Percentiles rank a stretch among this genome's conserved stretches.
Evolutionary conservation across 2,113 vertebrate genomes (phyloP).

Genomic region (Zosterops lateralis): DNA sequence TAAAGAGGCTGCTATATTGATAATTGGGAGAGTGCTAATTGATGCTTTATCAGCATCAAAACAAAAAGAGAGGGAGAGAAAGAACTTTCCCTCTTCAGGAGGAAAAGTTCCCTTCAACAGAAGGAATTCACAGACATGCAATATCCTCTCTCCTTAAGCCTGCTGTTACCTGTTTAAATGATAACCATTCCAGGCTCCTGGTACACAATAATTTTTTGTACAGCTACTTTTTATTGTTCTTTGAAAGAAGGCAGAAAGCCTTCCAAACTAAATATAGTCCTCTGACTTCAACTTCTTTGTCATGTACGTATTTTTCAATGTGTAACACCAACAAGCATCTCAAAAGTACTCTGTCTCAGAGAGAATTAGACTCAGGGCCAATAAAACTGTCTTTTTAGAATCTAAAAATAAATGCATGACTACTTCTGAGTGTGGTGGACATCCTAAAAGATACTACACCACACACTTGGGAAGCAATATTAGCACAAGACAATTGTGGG

Average conservation of each 20-base stretch:
- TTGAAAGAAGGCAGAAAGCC: not conserved
- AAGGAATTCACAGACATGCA: not conserved
- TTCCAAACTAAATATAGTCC: not conserved
- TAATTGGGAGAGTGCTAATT: not conserved
- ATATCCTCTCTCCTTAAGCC: not conserved
- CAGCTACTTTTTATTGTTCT: not conserved
- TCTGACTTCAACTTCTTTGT: not conserved
- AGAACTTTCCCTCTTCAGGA: not conserved
- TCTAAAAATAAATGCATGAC: not conserved
- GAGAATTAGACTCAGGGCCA: not conserved
- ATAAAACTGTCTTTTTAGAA: not conserved
- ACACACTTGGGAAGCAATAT: not conserved
- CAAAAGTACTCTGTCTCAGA: not conserved
- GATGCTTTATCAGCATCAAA: not conserved
- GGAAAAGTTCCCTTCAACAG: not conserved
- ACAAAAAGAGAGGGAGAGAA: not conserved
- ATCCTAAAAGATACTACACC: not conserved
- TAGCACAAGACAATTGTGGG: not conserved
- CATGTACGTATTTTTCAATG: fast-evolving
- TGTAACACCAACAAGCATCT: not conserved
- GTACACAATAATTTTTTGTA: not conserved
- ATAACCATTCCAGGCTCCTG: not conserved
- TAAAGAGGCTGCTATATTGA: not conserved
- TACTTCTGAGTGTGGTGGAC: not conserved
- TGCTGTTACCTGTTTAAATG: not conserved